Evolutionary conservation across 2,888 invertebrate species (phyloP).

Genomic region (Lycophotia porphyrea): DNA sequence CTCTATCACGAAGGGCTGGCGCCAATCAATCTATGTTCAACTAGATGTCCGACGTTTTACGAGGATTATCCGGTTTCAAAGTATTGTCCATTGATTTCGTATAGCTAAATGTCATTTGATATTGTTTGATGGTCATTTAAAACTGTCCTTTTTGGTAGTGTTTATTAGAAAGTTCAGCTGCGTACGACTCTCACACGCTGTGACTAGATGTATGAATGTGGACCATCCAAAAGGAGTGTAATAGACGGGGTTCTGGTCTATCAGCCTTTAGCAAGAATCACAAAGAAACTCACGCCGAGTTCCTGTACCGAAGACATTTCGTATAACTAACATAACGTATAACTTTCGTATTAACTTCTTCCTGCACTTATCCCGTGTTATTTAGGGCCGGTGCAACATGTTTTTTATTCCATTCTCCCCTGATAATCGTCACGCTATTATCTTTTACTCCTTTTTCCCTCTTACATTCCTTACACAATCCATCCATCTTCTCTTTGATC

Average conservation of each 20-base stretch:
- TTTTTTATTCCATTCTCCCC: too few species aligned
- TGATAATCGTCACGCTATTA: too few species aligned
- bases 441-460: too few species aligned
- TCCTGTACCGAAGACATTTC: background rate
- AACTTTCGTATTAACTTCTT: too few species aligned
- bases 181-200: background rate
- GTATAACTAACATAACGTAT: too few species aligned
- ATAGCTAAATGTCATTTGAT: background rate
- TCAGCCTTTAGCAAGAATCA: background rate
- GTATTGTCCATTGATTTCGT: background rate
- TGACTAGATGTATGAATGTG: background rate
- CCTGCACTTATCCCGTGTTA: too few species aligned
- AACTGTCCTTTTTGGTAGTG: background rate
- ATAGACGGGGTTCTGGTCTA: background rate
- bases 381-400: too few species aligned
- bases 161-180: background rate
- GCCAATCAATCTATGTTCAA: conserved; percentile 50
- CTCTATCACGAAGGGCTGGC: conserved; percentile 50
- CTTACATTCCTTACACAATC: too few species aligned
- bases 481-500: too few species aligned
- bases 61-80: conserved; percentile 1
- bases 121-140: background rate
- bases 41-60: conserved; percentile 15
- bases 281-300: background rate
- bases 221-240: background rate